phyloP scores from a whole-genome alignment of 1,140 invertebrate species.

The Pseudomyrmex gracilis region DNA sequence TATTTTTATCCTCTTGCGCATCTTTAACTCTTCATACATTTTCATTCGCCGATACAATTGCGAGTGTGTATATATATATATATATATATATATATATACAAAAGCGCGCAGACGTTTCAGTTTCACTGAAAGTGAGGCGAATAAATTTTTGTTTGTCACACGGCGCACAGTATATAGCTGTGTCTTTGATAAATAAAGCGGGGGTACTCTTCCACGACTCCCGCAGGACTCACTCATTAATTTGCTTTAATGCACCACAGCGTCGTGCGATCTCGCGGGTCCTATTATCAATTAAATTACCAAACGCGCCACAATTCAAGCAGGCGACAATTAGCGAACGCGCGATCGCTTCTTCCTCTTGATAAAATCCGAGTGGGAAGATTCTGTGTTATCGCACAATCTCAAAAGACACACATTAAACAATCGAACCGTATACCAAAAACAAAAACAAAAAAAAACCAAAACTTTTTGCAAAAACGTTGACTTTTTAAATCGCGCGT shows the following conservation, averaged over 20 bases:
- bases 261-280: conserved; percentile 35
- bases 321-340: conserved; percentile 38
- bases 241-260: conserved; percentile 70
- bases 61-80: not conserved
- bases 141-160: conserved; percentile 43
- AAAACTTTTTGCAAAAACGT: too few species aligned
- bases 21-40: not conserved
- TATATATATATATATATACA: not conserved
- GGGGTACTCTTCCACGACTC: conserved; percentile 48
- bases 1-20: not conserved
- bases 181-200: conserved; percentile 69
- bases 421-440: too few species aligned
- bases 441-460: too few species aligned
- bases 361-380: not conserved
- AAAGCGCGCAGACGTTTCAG: not conserved
- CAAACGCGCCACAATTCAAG: conserved; percentile 47
- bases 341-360: conserved; percentile 4
- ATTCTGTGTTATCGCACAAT: not conserved
- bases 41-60: not conserved
- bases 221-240: conserved; percentile 73
- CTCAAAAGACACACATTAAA: too few species aligned
- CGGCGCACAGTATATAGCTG: conserved; percentile 20
- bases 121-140: not conserved
- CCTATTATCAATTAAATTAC: conserved; percentile 74
- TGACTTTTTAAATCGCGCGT: too few species aligned